These are phyloP conservation scores for Stenolophus ochropezus DNA, from an alignment of 2,888 invertebrate genomes.

Conservation along the genomic window DNA sequence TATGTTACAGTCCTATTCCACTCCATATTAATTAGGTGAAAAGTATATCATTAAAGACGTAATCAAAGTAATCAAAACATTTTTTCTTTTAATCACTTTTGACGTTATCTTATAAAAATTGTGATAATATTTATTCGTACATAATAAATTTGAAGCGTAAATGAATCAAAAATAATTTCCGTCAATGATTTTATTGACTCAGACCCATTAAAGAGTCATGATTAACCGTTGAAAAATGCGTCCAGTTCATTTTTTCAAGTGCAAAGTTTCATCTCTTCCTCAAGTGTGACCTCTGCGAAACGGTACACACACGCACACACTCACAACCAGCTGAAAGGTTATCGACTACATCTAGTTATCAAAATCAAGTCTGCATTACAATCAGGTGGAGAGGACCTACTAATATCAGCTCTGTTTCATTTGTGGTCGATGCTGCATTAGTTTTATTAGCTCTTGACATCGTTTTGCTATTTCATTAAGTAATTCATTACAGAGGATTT, in stretches of 20 bases:
- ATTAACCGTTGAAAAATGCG: background rate
- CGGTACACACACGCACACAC: constrained; percentile 1
- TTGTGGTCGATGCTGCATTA: background rate
- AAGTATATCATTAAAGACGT: no score
- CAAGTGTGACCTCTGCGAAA: background rate
- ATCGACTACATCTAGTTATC: background rate
- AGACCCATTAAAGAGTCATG: background rate
- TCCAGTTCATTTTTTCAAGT: background rate
- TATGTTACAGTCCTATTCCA: no score
- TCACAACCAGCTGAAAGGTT: background rate
- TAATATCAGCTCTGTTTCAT: background rate
- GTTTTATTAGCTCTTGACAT: no score
- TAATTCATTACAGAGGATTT: no score
- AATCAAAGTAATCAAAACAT: no score
- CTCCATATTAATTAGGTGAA: no score
- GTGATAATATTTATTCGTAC: no score
- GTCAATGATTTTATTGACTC: background rate
- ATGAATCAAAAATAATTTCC: background rate
- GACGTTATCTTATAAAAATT: no score
- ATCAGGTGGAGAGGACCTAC: background rate
- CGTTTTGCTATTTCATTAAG: no score
- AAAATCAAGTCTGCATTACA: background rate
- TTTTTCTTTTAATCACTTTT: no score
- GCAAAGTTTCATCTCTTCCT: background rate
- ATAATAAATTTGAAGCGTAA: background rate